Evolutionary conservation across 2,113 vertebrate species (phyloP).

Genomic region (Daubentonia madagascariensis): DNA sequence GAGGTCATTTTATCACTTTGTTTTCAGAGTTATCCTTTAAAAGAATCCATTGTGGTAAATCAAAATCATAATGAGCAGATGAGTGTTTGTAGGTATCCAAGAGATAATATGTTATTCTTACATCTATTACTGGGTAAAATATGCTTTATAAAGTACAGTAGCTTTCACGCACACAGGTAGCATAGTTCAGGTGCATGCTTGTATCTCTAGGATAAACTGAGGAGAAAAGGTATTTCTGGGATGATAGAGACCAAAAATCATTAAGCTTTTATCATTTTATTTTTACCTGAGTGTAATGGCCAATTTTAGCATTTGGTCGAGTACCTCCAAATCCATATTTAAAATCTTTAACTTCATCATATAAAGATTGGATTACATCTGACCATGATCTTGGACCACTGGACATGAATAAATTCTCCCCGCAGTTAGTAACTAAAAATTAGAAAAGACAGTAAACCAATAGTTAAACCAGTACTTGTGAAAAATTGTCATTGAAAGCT

Average conservation of each 20-base stretch:
- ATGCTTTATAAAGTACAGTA: not conserved
- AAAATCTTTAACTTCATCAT: not conserved
- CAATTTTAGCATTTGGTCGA: not conserved
- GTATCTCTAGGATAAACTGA: not conserved
- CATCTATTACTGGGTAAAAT: not conserved
- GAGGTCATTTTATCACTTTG: not conserved
- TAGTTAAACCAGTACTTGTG: not conserved
- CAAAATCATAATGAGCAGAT: not conserved
- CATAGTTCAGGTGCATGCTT: not conserved
- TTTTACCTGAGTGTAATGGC: conserved; percentile 56
- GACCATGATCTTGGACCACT: not conserved
- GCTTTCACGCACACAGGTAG: not conserved
- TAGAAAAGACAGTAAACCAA: not conserved
- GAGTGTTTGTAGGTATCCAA: not conserved
- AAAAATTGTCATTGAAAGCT: not conserved
- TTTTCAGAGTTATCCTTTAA: not conserved
- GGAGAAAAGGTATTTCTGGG: not conserved
- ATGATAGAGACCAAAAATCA: not conserved
- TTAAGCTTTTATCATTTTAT: not conserved
- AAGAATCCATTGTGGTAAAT: not conserved
- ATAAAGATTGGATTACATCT: not conserved
- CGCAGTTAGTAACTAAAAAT: not conserved
- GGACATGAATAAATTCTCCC: not conserved
- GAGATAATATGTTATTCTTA: not conserved
- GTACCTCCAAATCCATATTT: not conserved